These are phyloP conservation scores for Gobiocypris rarus DNA, from an alignment of 2,113 vertebrate genomes.

Conservation along the genomic window DNA sequence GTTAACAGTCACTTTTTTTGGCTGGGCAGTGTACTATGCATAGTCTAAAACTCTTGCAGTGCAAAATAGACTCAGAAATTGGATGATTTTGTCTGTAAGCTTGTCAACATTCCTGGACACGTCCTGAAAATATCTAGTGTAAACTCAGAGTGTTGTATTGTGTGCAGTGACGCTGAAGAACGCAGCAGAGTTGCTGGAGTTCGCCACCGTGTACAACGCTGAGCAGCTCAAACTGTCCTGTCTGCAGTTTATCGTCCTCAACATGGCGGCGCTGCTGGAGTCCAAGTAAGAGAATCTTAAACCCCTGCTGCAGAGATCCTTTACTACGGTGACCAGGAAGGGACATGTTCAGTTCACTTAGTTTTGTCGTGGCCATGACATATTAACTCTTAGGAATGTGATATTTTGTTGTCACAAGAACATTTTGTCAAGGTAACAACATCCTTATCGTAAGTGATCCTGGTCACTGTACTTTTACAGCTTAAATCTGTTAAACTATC, in stretches of 20 bases:
- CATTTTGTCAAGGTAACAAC: no score
- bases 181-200: constrained; percentile 89
- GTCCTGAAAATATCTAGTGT: not conserved
- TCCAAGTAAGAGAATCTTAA: constrained; percentile 78
- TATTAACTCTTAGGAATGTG: no score
- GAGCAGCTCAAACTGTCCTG: constrained; percentile 94
- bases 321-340: not conserved
- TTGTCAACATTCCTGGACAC: no score
- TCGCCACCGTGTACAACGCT: constrained; percentile 89
- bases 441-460: no score
- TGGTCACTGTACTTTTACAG: not conserved
- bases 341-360: no score
- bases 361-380: no score
- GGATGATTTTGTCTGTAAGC: not conserved
- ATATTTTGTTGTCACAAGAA: no score
- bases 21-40: not conserved
- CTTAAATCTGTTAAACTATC: not conserved
- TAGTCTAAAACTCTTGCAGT: not conserved
- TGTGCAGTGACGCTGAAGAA: constrained; percentile 92
- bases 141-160: not conserved
- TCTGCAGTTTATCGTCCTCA: constrained; percentile 91
- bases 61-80: not conserved
- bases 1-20: no score
- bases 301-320: not conserved
- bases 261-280: constrained; percentile 93